Evolutionary conservation across 2,113 vertebrate species (phyloP), one percentile per base, ranked within the genome.

Genomic region (Xiphias gladius): DNA sequence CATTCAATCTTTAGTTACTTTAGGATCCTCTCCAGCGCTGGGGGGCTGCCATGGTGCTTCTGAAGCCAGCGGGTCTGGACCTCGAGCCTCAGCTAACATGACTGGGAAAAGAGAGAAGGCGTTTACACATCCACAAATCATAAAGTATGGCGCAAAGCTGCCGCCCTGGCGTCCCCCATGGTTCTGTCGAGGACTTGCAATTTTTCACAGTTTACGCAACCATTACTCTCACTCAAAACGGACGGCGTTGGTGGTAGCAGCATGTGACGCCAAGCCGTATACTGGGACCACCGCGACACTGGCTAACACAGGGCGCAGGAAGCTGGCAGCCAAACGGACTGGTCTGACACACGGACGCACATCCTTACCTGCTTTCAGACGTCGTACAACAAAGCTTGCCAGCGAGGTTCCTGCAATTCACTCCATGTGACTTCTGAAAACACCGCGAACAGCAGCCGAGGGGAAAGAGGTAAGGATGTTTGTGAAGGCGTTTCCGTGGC

Each of bases 81-180:
- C 57, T 30, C 62, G 84, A 74, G 78, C 14, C 75, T 89, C 89
- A 4, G 93, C 82, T 73, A 91, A 76, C 94, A 95, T 96, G 80
- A 13, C 93, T 94, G 84, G 24, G 50, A 16, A 32, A 41, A 64
- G 32, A 71, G 10, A 88, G 4, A 62, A 41, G 20, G 12, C 2
- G 66, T 41, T 22, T 17, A 32, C 19, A 24, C 7, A 28, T 66
- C 46, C 12, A 54, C 20, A 43, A 57, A 8, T 14, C 4, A 43
- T 16, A 9, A 48, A 55, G 32, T 22, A 35, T 1, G 20, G 10
- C 20, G 13, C 5, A 10, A 22, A 12, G 20, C 26, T 39, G n/a
- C 43, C 3, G 20, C 8, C 28, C 22, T 22, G 46, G 1, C 2
- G 14, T 41, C 57, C 11, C 12, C 4, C 1, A 1, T 39, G 10